phyloP scores from a whole-genome alignment of 2,113 vertebrate genomes.

The Rhizomys pruinosus region DNA sequence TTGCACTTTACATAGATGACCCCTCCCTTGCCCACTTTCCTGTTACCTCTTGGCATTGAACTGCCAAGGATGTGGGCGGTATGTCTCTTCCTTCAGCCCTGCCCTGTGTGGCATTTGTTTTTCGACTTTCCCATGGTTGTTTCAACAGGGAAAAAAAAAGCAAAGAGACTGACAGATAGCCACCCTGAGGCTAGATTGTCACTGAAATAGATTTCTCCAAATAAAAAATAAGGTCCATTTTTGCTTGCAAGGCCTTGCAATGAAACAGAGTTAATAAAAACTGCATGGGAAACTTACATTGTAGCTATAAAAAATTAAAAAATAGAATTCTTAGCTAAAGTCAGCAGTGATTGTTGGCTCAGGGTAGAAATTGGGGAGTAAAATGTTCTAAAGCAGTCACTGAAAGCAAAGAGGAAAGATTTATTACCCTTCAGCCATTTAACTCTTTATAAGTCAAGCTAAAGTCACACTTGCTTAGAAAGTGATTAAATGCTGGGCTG shows the following conservation, averaged over 20 bases:
- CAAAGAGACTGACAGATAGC: slow-evolving; percentile 83
- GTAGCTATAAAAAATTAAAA: slow-evolving; percentile 81
- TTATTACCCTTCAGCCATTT: slow-evolving; percentile 75
- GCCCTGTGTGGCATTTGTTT: slow-evolving; percentile 80
- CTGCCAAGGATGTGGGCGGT: slow-evolving; percentile 54
- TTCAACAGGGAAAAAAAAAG: slow-evolving; percentile 84
- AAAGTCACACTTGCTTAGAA: slow-evolving; percentile 54
- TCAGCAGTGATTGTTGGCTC: slow-evolving; percentile 78
- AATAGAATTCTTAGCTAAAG: slow-evolving; percentile 81
- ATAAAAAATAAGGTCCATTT: slow-evolving; percentile 87
- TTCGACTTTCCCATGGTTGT: slow-evolving; percentile 86
- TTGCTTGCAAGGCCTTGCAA: slow-evolving; percentile 83
- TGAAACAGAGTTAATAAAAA: slow-evolving; percentile 86
- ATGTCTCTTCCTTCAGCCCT: slow-evolving; percentile 64
- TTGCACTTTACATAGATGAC: background rate
- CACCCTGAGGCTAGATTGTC: slow-evolving; percentile 87
- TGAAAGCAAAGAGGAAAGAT: slow-evolving; percentile 78
- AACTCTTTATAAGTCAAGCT: slow-evolving; percentile 72
- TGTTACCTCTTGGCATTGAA: slow-evolving; percentile 43
- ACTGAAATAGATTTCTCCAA: slow-evolving; percentile 89
- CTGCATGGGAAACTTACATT: slow-evolving; percentile 85
- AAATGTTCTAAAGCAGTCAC: slow-evolving; percentile 66
- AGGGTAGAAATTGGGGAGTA: slow-evolving; percentile 74
- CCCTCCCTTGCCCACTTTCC: background rate
- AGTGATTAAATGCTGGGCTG: slow-evolving; percentile 20